Conservation (phyloP, 2,113 vertebrate species). For the Motacilla tschutschensis region DNA sequence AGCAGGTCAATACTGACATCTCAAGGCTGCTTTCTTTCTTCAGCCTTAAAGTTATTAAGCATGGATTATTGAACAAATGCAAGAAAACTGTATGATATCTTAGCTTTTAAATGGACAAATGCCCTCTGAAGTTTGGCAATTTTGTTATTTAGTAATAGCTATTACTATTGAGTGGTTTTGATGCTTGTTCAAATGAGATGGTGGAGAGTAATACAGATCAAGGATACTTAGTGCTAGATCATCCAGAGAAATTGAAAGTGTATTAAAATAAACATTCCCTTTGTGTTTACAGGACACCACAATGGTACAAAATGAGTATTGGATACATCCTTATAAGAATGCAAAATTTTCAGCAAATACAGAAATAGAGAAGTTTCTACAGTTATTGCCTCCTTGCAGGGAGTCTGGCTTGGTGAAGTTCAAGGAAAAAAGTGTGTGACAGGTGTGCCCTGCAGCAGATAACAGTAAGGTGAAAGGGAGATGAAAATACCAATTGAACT, state of each 20-base stretch:
- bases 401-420: slow-evolving; percentile 6
- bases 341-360: neutral
- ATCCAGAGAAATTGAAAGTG: neutral
- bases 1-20: neutral
- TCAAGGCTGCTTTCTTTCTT: neutral
- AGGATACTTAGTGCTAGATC: neutral
- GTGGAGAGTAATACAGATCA: neutral
- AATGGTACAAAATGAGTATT: neutral
- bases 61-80: neutral
- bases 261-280: neutral
- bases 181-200: neutral
- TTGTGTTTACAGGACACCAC: neutral
- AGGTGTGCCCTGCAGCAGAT: neutral
- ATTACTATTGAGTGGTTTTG: neutral
- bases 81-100: neutral
- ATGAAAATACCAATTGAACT: neutral
- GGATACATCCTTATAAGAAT: neutral
- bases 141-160: neutral
- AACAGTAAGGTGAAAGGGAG: slow-evolving; percentile 15
- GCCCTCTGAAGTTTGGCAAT: neutral
- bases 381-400: neutral
- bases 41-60: neutral
- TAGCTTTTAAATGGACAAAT: neutral
- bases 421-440: slow-evolving; percentile 1
- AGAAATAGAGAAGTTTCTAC: neutral